Conservation (phyloP, 2,888 invertebrate genomes). For the Pachymerium ferrugineum region DNA sequence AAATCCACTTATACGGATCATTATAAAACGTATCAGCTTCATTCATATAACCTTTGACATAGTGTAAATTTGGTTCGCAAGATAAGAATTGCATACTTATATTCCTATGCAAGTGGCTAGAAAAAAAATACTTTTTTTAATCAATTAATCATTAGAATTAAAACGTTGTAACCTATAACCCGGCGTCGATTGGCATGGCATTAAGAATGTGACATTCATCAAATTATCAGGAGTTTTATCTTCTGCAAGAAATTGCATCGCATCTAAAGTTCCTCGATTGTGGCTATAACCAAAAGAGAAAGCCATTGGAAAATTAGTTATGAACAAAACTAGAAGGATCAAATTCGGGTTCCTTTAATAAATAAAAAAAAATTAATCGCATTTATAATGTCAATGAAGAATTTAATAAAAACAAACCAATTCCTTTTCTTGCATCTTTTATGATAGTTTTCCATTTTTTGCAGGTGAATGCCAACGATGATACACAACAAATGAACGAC, state of each 20-base stretch:
- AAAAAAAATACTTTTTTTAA: slow-evolving; percentile 39
- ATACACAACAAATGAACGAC: slow-evolving; percentile 67
- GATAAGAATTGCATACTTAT: slow-evolving; percentile 70
- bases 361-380: slow-evolving; percentile 28
- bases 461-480: slow-evolving; percentile 35
- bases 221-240: slow-evolving; percentile 40
- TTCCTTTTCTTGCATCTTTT: too few species aligned
- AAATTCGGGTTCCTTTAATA: slow-evolving; percentile 21
- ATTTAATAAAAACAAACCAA: too few species aligned
- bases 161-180: slow-evolving; percentile 63
- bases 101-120: slow-evolving; percentile 77
- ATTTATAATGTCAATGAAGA: background rate
- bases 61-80: slow-evolving; percentile 71
- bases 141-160: background rate
- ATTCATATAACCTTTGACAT: slow-evolving; percentile 55
- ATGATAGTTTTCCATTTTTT: too few species aligned
- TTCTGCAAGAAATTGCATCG: slow-evolving; percentile 57
- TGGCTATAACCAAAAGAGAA: slow-evolving; percentile 74
- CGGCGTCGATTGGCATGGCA: slow-evolving; percentile 92
- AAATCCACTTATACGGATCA: slow-evolving; percentile 66
- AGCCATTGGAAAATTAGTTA: slow-evolving; percentile 49
- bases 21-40: slow-evolving; percentile 75
- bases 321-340: slow-evolving; percentile 40
- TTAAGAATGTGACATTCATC: slow-evolving; percentile 67
- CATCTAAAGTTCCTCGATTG: slow-evolving; percentile 70